Base-by-base conservation (phyloP, 2,888 invertebrate species). In the Acleris laterana region DNA sequence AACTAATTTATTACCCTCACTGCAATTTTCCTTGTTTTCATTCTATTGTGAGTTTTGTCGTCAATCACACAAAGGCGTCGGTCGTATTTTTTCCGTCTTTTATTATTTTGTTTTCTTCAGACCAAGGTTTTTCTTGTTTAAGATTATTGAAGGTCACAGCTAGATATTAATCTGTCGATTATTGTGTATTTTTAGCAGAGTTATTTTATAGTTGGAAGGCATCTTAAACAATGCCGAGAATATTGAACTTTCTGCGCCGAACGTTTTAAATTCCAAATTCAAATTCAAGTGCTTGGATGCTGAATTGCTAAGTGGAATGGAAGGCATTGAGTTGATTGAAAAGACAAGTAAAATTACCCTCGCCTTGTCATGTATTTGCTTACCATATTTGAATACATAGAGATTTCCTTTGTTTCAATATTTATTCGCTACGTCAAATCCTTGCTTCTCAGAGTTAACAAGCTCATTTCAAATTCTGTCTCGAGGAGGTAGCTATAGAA, bases 41-140 rank as follows among this genome's bases (percentile, higher is more conserved):
- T 74, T 71, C 72, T 72, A 75, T 74, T 68, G 62, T 67, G 61
- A 67, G 79, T 73, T 78, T 79, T 75, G 71, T 72, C 68, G 74
- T 70, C 81, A 77, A 84, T 85, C 85, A 78, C 76, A 85, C 84
- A 83, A 81, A 83, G 81, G 83, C 74, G 81, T 80, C 73, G 66
- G 82, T 81, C 73, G 67, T 70, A 69, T 70, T 53, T 74, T 32
- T 78, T 78, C 74, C 77, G 72, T 74, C 76, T 75, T 72, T 75
- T 79, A 73, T 77, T 81, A 81, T 79, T 79, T 74, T 78, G 78
- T 75, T 78, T 76, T 72, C 74, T 74, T 79, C 32, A 32, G 62
- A 50, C 51, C 64, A 71, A 71, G 75, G 32, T 32, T 77, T 78
- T 80, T 71, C 77, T 78, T 60, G 17, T 53, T 44, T 44, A 76